These are phyloP conservation scores for Acipenser oxyrinchus DNA, from an alignment of 2,797 vertebrate species.

Conservation along the genomic window DNA sequence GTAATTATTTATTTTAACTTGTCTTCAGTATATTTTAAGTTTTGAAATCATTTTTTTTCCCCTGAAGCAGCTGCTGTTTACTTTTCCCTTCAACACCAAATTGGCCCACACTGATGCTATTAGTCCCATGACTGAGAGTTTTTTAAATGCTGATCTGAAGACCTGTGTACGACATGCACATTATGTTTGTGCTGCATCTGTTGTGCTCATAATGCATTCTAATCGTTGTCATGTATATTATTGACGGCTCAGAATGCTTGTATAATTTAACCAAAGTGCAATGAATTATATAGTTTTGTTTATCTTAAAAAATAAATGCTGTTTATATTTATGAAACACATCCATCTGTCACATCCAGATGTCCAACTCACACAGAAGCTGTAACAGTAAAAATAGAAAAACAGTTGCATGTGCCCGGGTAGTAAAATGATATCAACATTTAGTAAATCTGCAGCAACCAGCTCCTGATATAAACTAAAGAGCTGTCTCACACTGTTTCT, in stretches of 20 bases:
- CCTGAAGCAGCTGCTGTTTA: slow-evolving; percentile 1
- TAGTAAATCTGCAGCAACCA: no score
- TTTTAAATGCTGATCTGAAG: neutral
- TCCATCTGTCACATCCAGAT: slow-evolving; percentile 15
- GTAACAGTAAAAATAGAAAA: no score
- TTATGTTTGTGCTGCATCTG: slow-evolving; percentile 5
- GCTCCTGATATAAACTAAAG: no score
- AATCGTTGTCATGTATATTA: slow-evolving; percentile 4
- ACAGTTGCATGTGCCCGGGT: no score
- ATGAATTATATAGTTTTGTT: slow-evolving; percentile 12
- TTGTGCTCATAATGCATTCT: slow-evolving; percentile 1
- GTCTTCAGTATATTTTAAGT: neutral
- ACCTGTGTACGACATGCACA: neutral
- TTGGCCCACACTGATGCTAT: neutral
- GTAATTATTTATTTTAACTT: no score
- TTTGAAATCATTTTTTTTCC: neutral
- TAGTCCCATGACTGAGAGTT: neutral
- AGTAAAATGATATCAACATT: no score
- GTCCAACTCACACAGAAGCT: neutral
- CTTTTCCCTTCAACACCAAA: neutral
- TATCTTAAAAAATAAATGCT: slow-evolving; percentile 2
- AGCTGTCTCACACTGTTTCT: no score
- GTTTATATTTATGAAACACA: neutral
- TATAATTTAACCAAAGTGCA: neutral
- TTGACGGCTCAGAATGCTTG: neutral